Conservation (phyloP, 2,888 invertebrate genomes). For the Gisinianus flammeolus region DNA sequence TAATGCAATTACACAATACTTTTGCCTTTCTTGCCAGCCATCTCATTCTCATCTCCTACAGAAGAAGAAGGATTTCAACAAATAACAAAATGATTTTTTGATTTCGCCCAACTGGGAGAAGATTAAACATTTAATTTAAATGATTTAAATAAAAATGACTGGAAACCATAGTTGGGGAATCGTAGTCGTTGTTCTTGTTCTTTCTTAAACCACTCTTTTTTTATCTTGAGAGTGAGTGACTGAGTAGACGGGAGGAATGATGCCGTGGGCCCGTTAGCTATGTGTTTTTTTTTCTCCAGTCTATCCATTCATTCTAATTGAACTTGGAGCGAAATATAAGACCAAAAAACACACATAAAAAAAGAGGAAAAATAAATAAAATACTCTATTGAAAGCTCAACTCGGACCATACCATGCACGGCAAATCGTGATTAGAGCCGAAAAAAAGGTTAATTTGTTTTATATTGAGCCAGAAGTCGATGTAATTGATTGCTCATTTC, state of each 20-base stretch:
- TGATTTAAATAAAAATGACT: conserved; percentile 7
- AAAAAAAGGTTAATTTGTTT: conserved; percentile 58
- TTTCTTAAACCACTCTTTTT: not conserved
- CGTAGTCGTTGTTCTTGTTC: not conserved
- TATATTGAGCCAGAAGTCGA: conserved; percentile 54
- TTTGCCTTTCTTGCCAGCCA: too few relatives aligned
- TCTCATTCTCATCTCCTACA: too few relatives aligned
- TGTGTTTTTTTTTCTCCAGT: conserved; percentile 5
- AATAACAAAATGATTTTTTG: not conserved
- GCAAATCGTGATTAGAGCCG: conserved; percentile 57
- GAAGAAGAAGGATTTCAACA: not conserved
- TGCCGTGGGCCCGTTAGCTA: conserved; percentile 21
- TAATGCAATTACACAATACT: not conserved
- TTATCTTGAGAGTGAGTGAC: not conserved
- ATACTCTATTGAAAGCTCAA: not conserved
- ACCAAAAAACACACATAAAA: not conserved
- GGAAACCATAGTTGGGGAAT: not conserved
- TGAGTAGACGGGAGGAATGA: conserved; percentile 15
- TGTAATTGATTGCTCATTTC: conserved; percentile 57
- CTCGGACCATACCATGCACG: conserved; percentile 35
- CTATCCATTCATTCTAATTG: not conserved
- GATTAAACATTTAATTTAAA: too few relatives aligned
- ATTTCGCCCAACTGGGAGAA: not conserved
- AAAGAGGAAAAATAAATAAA: not conserved
- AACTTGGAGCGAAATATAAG: not conserved